A percentile compares a stretch with the other conserved stretches of the same genome.
phyloP scores from a whole-genome alignment of 1,140 invertebrate genomes.

The Babylonia areolata region DNA sequence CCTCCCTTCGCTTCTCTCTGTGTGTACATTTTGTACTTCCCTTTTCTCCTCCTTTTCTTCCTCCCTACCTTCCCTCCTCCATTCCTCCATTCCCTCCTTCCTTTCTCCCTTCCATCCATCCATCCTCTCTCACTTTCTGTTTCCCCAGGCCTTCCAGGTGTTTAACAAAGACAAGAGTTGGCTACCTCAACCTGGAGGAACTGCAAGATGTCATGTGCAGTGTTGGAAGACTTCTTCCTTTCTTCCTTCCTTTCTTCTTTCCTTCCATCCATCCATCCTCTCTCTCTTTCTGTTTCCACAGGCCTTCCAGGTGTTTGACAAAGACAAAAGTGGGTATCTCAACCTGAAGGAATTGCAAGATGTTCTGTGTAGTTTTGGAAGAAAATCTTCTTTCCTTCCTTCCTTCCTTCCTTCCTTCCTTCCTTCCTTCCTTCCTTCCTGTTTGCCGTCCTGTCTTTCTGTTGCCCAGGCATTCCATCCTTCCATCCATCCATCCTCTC shows the following conservation, averaged over 20 bases:
- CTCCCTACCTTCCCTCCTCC: no score
- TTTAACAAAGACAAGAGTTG: constrained; percentile 21
- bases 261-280: background rate
- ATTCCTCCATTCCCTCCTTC: no score
- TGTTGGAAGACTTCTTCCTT: background rate
- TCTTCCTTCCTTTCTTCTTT: constrained; percentile 20
- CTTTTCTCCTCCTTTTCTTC: no score
- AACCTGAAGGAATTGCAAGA: background rate
- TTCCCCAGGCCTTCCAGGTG: no score
- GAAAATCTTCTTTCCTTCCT: no score
- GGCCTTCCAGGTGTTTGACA: background rate
- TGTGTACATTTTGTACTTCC: no score
- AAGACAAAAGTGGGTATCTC: constrained; percentile 5
- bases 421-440: no score
- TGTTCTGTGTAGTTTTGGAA: no score
- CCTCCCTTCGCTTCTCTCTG: no score
- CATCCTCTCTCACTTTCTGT: constrained; percentile 18
- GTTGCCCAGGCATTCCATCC: background rate
- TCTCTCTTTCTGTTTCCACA: background rate
- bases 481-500: background rate
- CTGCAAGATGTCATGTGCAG: no score
- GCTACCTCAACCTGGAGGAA: background rate
- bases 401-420: no score
- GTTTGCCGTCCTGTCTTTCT: background rate
- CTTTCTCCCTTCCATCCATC: background rate